These are phyloP conservation scores for Rhingia rostrata DNA, from an alignment of 2,888 invertebrate genomes.

Conservation along the genomic window DNA sequence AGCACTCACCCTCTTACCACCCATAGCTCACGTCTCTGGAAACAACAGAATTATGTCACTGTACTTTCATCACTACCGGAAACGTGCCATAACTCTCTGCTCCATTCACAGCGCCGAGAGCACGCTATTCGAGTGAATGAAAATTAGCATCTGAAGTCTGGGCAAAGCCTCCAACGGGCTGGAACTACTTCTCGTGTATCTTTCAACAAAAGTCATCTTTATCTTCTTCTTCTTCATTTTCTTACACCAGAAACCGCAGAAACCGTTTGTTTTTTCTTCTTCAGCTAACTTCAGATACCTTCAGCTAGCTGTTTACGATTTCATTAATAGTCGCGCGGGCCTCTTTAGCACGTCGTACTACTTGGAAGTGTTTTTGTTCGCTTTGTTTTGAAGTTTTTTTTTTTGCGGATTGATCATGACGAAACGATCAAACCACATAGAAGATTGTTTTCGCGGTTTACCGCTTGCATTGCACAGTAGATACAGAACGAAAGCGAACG, in stretches of 20 bases:
- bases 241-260: slow-evolving; percentile 58
- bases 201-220: slow-evolving; percentile 31
- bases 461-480: slow-evolving; percentile 23
- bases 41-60: slow-evolving; percentile 66
- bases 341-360: slow-evolving; percentile 55
- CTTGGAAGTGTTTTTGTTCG: slow-evolving; percentile 32
- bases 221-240: slow-evolving; percentile 15
- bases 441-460: slow-evolving; percentile 71
- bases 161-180: slow-evolving; percentile 31
- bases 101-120: slow-evolving; percentile 52
- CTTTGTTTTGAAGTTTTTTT: slow-evolving; percentile 28
- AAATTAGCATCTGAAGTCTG: slow-evolving; percentile 67
- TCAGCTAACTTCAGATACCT: not conserved
- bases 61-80: slow-evolving; percentile 71
- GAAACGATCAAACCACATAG: slow-evolving; percentile 68
- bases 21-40: slow-evolving; percentile 49
- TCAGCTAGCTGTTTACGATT: slow-evolving; percentile 67
- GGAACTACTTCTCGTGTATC: slow-evolving; percentile 49
- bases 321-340: slow-evolving; percentile 64
- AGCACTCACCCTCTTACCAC: slow-evolving; percentile 3
- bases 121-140: slow-evolving; percentile 50
- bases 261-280: slow-evolving; percentile 58
- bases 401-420: slow-evolving; percentile 61
- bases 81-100: slow-evolving; percentile 63
- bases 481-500: slow-evolving; percentile 4